phyloP scores from a whole-genome alignment of 2,888 invertebrate species.

The Osmoderma eremita region DNA sequence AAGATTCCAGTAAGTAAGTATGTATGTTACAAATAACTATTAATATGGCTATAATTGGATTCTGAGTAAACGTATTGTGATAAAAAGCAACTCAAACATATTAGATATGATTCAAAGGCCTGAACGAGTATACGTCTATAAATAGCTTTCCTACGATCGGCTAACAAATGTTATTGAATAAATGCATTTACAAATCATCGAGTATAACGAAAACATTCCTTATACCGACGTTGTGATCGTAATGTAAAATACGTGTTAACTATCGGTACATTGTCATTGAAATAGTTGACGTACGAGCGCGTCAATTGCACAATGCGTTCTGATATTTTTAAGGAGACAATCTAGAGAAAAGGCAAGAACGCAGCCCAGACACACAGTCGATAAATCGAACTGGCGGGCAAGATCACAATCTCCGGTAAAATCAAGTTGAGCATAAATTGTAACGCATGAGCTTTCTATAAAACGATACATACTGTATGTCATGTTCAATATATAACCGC shows the following conservation, averaged over 20 bases:
- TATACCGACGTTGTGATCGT: conserved; percentile 7
- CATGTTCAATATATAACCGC: conserved; percentile 31
- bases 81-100: conserved; percentile 11
- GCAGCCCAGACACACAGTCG: neutral
- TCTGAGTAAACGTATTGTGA: conserved; percentile 8
- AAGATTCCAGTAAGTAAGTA: no score
- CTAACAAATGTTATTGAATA: conserved; percentile 24
- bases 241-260: conserved; percentile 16
- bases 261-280: conserved; percentile 12
- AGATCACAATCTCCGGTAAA: conserved; percentile 23
- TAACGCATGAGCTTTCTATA: conserved; percentile 15
- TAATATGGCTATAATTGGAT: neutral
- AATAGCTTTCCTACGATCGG: neutral
- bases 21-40: no score
- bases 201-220: conserved; percentile 17
- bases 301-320: conserved; percentile 2
- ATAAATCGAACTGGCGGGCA: conserved; percentile 10
- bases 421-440: conserved; percentile 32
- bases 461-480: conserved; percentile 19
- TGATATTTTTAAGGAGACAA: conserved; percentile 11
- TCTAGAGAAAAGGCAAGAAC: neutral
- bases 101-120: conserved; percentile 7
- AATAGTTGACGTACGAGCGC: conserved; percentile 3
- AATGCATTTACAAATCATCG: conserved; percentile 20
- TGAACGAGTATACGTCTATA: conserved; percentile 6